A percentile compares a stretch with the other conserved stretches of the same genome.
Conservation (phyloP, 2,888 invertebrate genomes). For the Spisula solida region DNA sequence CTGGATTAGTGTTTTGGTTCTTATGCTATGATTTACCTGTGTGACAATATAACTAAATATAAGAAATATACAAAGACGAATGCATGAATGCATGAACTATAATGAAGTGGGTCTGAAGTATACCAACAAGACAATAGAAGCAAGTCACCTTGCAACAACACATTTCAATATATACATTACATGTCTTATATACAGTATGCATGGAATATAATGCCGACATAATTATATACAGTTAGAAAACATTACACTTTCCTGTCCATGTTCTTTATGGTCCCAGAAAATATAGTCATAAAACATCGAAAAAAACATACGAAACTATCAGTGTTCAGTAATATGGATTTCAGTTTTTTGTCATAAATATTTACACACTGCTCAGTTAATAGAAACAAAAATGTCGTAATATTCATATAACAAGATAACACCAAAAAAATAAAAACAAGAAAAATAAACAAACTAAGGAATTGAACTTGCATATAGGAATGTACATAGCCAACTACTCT, state of each 20-base stretch:
- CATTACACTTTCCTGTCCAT: slow-evolving; percentile 6
- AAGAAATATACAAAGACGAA: slow-evolving; percentile 1
- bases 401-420: slow-evolving; percentile 6
- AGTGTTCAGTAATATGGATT: background rate
- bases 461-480: slow-evolving; percentile 21
- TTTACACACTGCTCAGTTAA: background rate
- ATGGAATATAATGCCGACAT: background rate
- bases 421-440: slow-evolving; percentile 9
- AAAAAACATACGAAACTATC: background rate
- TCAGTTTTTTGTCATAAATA: background rate
- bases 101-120: background rate
- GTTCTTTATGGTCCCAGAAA: slow-evolving; percentile 14
- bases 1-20: background rate
- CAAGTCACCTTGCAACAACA: background rate
- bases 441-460: slow-evolving; percentile 10
- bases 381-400: background rate
- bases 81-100: background rate
- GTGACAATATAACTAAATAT: background rate
- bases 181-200: background rate
- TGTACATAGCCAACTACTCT: slow-evolving; percentile 10
- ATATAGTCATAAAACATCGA: background rate
- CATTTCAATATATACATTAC: background rate
- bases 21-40: background rate
- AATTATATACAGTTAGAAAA: background rate
- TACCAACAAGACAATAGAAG: background rate